These are phyloP conservation scores for Platichthys stellatus DNA, from an alignment of 2,113 vertebrate species.

Conservation along the genomic window DNA sequence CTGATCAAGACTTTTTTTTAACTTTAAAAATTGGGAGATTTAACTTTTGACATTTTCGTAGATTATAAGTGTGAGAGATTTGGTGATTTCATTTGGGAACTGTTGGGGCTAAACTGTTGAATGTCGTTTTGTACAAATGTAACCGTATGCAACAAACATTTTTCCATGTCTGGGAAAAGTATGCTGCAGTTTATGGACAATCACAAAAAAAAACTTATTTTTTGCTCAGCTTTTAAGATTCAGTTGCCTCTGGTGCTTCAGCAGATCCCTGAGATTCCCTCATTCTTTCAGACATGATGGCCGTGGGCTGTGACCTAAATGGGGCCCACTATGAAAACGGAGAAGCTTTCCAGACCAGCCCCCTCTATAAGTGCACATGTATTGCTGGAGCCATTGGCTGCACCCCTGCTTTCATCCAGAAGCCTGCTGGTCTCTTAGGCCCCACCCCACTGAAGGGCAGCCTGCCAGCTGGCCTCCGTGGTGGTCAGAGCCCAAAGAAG, in stretches of 20 bases:
- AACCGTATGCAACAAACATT: too few relatives aligned
- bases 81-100: too few relatives aligned
- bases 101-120: too few relatives aligned
- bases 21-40: too few relatives aligned
- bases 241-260: background rate
- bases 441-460: conserved; percentile 66
- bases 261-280: background rate
- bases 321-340: conserved; percentile 90
- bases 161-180: too few relatives aligned
- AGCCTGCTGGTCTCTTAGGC: conserved; percentile 76
- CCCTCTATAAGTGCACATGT: conserved; percentile 92
- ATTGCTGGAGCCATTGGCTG: conserved; percentile 93
- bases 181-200: too few relatives aligned
- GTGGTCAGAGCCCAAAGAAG: conserved; percentile 71
- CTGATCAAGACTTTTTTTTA: too few relatives aligned
- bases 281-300: conserved; percentile 87
- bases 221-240: background rate
- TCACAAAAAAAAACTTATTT: too few relatives aligned
- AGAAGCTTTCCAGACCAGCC: conserved; percentile 90
- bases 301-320: conserved; percentile 93
- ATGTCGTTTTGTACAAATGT: too few relatives aligned
- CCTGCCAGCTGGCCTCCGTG: conserved; percentile 71
- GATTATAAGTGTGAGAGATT: too few relatives aligned
- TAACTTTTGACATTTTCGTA: too few relatives aligned
- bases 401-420: conserved; percentile 86